These are phyloP conservation scores for Panagrolaimus sp. DNA, from an alignment of 1,140 invertebrate genomes.

Conservation along the genomic window DNA sequence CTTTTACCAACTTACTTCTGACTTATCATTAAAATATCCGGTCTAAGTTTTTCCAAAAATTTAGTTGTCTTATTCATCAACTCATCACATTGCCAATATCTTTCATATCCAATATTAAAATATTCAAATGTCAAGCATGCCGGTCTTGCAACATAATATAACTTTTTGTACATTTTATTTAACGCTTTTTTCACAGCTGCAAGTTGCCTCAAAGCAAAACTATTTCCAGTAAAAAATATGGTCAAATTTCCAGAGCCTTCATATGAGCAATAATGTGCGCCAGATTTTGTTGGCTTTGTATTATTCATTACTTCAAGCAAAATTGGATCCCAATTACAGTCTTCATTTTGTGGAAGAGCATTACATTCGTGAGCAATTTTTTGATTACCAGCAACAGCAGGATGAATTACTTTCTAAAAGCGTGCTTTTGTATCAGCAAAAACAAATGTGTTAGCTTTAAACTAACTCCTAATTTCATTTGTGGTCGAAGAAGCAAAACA, in stretches of 20 bases:
- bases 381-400: neutral
- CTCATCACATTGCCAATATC: neutral
- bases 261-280: neutral
- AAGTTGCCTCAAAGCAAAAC: neutral
- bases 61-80: neutral
- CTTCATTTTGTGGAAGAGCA: neutral
- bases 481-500: no score
- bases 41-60: neutral
- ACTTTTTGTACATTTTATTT: neutral
- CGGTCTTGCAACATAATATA: constrained; percentile 7
- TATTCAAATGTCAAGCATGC: neutral
- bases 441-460: neutral
- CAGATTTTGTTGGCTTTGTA: neutral
- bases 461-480: no score
- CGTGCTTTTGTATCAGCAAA: no score
- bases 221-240: neutral
- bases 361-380: neutral
- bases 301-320: neutral
- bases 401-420: neutral
- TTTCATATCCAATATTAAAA: neutral
- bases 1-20: neutral
- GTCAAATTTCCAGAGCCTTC: neutral
- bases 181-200: neutral
- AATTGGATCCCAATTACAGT: neutral
- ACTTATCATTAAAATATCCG: neutral